These are phyloP conservation scores for Cairina moschata DNA, from an alignment of 2,113 vertebrate genomes.

Conservation along the genomic window DNA sequence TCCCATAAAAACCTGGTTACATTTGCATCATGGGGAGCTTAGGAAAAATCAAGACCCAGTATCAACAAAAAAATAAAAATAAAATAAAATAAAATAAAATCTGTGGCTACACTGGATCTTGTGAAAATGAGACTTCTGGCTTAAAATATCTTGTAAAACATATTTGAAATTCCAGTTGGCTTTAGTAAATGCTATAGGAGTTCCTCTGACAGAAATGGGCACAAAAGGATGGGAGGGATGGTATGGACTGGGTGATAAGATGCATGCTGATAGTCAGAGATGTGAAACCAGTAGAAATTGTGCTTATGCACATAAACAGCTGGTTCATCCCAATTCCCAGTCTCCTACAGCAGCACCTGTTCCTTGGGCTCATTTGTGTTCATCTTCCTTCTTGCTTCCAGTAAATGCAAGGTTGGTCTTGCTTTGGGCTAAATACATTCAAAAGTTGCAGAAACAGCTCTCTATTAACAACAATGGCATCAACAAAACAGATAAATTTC, in stretches of 20 bases:
- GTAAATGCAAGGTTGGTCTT: neutral
- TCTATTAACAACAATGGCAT: neutral
- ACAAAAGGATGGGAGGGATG: neutral
- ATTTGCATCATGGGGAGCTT: neutral
- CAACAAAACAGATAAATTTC: neutral
- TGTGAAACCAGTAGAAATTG: neutral
- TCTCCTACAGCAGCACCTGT: neutral
- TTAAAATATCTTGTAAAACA: neutral
- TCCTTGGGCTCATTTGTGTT: neutral
- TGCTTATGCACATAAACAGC: neutral
- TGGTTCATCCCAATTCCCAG: neutral
- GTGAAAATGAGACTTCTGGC: neutral
- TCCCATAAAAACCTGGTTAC: neutral
- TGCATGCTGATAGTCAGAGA: neutral
- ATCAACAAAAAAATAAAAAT: neutral
- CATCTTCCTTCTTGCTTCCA: neutral
- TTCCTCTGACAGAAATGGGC: neutral
- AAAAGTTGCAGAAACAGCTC: neutral
- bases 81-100: neutral
- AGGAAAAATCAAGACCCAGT: neutral
- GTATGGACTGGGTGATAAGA: neutral
- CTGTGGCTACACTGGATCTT: neutral
- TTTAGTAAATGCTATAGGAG: neutral
- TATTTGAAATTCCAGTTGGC: neutral
- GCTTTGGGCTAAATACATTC: neutral